phyloP scores from a whole-genome alignment of 2,888 invertebrate genomes.

The Ectemnius continuus region DNA sequence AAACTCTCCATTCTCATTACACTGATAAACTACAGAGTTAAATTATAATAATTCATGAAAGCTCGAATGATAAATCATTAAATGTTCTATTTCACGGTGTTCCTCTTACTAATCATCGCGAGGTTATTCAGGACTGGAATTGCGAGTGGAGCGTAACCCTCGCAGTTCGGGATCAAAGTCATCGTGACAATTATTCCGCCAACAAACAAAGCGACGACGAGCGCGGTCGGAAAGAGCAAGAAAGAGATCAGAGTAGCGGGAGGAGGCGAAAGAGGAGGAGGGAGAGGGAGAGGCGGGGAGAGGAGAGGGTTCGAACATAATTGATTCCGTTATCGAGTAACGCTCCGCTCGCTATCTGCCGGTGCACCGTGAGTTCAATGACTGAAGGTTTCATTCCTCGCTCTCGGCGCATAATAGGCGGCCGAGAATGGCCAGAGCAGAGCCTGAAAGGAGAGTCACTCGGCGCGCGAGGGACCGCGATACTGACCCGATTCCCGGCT shows the following conservation, averaged over 20 bases:
- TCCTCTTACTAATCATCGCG: too few relatives aligned
- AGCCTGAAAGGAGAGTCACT: constrained; percentile 16
- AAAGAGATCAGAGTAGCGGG: not conserved
- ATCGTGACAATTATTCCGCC: too few relatives aligned
- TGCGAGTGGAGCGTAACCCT: too few relatives aligned
- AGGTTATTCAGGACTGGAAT: too few relatives aligned
- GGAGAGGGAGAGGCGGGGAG: not conserved
- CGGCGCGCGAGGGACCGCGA: constrained; percentile 26
- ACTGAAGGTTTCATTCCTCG: constrained; percentile 27
- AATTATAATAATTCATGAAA: too few relatives aligned
- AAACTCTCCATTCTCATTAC: too few relatives aligned
- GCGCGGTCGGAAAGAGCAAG: not conserved
- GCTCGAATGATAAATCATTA: too few relatives aligned
- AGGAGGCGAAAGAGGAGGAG: too few relatives aligned
- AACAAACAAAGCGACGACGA: not conserved
- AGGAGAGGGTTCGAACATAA: not conserved
- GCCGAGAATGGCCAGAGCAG: not conserved
- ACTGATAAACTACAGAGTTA: too few relatives aligned
- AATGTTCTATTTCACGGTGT: too few relatives aligned
- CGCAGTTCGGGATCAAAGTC: too few relatives aligned
- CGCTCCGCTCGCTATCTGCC: not conserved
- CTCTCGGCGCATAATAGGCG: constrained; percentile 4
- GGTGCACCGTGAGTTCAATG: constrained; percentile 37
- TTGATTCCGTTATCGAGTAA: constrained; percentile 1
- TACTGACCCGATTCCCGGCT: constrained; percentile 49